phyloP scores from a whole-genome alignment of 2,888 invertebrate genomes.

The Elysia crispata region DNA sequence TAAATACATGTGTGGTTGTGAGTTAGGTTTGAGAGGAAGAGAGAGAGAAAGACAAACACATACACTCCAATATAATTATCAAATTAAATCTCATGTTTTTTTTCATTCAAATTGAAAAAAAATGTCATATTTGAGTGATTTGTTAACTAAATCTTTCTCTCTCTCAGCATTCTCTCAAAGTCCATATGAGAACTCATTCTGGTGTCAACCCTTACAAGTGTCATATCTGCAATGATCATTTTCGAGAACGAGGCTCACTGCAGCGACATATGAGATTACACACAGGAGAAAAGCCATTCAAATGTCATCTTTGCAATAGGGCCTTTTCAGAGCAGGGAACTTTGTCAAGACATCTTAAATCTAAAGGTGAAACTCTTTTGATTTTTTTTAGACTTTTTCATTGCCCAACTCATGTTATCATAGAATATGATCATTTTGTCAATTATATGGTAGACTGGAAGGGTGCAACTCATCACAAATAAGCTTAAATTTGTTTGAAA shows the following conservation, averaged over 20 bases:
- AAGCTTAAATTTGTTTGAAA: too few species aligned
- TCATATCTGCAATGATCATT: slow-evolving; percentile 67
- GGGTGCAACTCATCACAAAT: too few species aligned
- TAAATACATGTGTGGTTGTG: slow-evolving; percentile 9
- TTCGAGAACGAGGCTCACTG: slow-evolving; percentile 74
- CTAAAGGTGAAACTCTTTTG: slow-evolving; percentile 68
- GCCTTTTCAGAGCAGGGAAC: slow-evolving; percentile 75
- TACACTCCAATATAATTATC: too few species aligned
- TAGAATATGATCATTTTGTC: too few species aligned
- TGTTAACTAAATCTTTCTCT: too few species aligned
- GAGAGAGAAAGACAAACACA: too few species aligned
- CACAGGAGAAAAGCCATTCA: slow-evolving; percentile 74
- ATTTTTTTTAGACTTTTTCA: not conserved
- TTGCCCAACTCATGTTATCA: too few species aligned
- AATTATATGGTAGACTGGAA: too few species aligned
- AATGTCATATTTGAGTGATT: too few species aligned
- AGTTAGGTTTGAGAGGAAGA: too few species aligned
- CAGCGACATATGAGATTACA: slow-evolving; percentile 73
- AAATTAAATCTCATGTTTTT: not conserved
- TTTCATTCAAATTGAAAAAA: not conserved
- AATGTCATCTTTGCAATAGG: slow-evolving; percentile 70
- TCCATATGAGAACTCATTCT: slow-evolving; percentile 74
- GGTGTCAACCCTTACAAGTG: slow-evolving; percentile 71
- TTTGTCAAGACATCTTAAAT: slow-evolving; percentile 73
- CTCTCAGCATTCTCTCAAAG: slow-evolving; percentile 74